These are phyloP conservation scores for Cervus canadensis DNA, from an alignment of 2,113 vertebrate species.

Conservation along the genomic window DNA sequence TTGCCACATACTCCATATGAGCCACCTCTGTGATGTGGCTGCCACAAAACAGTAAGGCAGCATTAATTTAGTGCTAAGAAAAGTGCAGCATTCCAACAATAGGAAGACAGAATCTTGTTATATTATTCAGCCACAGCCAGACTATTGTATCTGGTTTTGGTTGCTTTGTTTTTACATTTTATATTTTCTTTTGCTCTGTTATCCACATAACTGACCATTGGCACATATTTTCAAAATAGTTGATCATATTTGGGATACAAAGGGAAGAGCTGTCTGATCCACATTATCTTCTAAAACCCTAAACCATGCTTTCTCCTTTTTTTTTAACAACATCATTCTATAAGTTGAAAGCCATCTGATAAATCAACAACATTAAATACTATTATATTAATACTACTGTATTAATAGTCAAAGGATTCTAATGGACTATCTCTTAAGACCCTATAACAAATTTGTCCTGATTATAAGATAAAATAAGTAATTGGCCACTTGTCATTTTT, in stretches of 20 bases:
- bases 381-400: not conserved
- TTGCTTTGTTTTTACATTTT: not conserved
- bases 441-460: not conserved
- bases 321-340: not conserved
- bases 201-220: not conserved
- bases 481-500: not conserved
- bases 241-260: not conserved
- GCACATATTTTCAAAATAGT: conserved; percentile 30
- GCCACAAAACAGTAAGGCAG: not conserved
- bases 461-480: not conserved
- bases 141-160: not conserved
- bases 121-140: not conserved
- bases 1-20: not conserved
- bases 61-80: not conserved
- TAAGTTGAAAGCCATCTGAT: conserved; percentile 15
- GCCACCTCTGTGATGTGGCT: not conserved
- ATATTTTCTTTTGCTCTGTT: not conserved
- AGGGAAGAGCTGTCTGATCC: not conserved
- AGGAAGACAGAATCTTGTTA: not conserved
- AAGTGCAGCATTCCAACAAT: not conserved
- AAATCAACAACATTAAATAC: not conserved
- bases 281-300: not conserved
- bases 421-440: not conserved
- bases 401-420: not conserved
- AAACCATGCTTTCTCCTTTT: not conserved